Base-by-base conservation (phyloP, 2,797 vertebrate genomes). In the Cynopterus sphinx region DNA sequence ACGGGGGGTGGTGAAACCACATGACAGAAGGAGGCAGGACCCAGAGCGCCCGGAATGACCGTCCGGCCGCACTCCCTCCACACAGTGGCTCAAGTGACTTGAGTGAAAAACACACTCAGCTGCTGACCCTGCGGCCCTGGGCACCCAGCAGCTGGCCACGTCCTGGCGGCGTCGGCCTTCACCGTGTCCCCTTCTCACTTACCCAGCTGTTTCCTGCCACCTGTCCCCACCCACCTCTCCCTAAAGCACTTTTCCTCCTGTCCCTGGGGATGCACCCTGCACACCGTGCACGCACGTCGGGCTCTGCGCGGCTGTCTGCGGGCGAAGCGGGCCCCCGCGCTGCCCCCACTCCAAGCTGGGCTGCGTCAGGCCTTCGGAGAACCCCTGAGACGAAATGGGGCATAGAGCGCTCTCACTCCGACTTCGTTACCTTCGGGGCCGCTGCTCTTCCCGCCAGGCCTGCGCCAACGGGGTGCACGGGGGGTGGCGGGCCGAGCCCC, bases 71-170 rank as follows among this genome's bases (percentile, higher is more conserved):
- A 17, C 21, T 17, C 26, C 11, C 41, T 31, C 11, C 41, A 21
- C 6, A 33, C 31, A 16, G 26, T 7, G 24, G 49, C n/a, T 41
- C 57, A 3, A 0, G 6, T 15, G 79, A n/a, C 36, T 22, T 28
- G 26, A 65, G n/a, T 15, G 17, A 61, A 21, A 67, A 36, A 36
- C 4, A 24, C 5, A 11, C 9, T 16, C 11, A 53, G 33, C 41
- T 3, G 10, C 36, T 2, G 2, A 51, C 4, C 7, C 3, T 2
- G 0, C 0, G 12, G 31, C 36, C 33, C 55, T 3, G 13, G 0
- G 1, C 6, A 2, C 3, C 4, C 22, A 1, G 24, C 8, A 2
- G 8, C 3, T 6, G 17, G 13, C 12, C 39, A 5, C 61, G 43
- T 9, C 28, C 4, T 5, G 1, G 39, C 1, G 3, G 41, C 21